A percentile compares a stretch with the other conserved stretches of the same genome.
These are phyloP conservation scores for Mythimna ferrago DNA, from an alignment of 2,888 invertebrate genomes.

Conservation along the genomic window DNA sequence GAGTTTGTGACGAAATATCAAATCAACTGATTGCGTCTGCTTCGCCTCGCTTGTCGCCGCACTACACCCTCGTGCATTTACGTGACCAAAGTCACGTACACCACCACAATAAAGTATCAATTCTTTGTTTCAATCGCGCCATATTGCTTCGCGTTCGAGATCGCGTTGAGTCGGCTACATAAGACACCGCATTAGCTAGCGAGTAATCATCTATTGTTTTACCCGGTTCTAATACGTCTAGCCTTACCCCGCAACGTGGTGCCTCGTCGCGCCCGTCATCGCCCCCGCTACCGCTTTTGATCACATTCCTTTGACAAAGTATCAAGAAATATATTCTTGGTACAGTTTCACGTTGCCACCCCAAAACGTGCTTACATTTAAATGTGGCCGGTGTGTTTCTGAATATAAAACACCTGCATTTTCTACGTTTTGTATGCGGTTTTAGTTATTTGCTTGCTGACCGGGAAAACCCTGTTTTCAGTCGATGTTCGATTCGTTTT, in stretches of 20 bases:
- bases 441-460: not conserved
- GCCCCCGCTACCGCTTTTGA: not conserved
- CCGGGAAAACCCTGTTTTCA: not conserved
- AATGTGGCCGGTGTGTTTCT: slow-evolving; percentile 27
- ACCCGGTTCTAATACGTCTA: not conserved
- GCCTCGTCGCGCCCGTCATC: not conserved
- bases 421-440: slow-evolving; percentile 10
- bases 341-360: slow-evolving; percentile 7
- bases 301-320: not conserved
- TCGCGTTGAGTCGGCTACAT: too few relatives aligned
- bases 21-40: too few relatives aligned
- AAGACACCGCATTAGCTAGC: too few relatives aligned
- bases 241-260: not conserved
- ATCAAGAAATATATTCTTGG: slow-evolving; percentile 23
- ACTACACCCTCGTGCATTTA: too few relatives aligned
- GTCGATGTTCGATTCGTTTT: not conserved
- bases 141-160: not conserved
- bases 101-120: too few relatives aligned
- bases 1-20: too few relatives aligned
- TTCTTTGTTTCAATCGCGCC: not conserved
- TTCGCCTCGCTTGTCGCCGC: too few relatives aligned
- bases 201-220: not conserved
- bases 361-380: slow-evolving; percentile 15
- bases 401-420: slow-evolving; percentile 21
- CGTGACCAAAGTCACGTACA: too few relatives aligned